A percentile compares a stretch with the other conserved stretches of the same genome.
phyloP scores from a whole-genome alignment of 2,888 invertebrate genomes.

The Temnothorax rugatulus region DNA sequence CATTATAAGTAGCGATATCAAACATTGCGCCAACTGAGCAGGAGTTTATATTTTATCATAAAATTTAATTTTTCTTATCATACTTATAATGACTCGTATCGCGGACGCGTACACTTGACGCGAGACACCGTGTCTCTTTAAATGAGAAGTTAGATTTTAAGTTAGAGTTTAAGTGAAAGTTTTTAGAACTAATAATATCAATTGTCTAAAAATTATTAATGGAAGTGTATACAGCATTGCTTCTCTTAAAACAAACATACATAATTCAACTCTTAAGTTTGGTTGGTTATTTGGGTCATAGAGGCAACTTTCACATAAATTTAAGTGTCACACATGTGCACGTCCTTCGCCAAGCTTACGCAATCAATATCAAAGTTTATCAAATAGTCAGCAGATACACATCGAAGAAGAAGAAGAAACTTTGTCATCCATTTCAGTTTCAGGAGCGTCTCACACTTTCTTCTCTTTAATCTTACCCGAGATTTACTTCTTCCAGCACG shows the following conservation, averaged over 20 bases:
- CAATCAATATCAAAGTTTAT: slow-evolving; percentile 46
- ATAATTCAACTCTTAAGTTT: not conserved
- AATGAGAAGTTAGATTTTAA: slow-evolving; percentile 1
- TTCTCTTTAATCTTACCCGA: slow-evolving; percentile 30
- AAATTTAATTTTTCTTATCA: no score
- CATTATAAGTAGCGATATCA: no score
- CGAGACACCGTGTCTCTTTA: not conserved
- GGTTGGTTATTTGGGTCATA: not conserved
- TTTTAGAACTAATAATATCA: not conserved
- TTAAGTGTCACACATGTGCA: not conserved
- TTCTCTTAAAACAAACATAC: not conserved
- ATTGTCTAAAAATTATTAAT: not conserved
- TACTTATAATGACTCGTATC: no score
- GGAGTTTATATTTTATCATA: no score
- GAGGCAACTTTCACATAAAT: not conserved
- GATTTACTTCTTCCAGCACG: slow-evolving; percentile 5
- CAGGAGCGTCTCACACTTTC: not conserved
- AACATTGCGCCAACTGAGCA: no score
- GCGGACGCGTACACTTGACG: no score
- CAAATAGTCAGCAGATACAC: slow-evolving; percentile 44
- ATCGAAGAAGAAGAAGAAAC: not conserved
- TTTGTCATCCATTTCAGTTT: slow-evolving; percentile 18
- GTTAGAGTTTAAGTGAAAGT: not conserved
- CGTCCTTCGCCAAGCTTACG: slow-evolving; percentile 11
- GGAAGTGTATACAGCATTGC: not conserved